These are phyloP conservation scores for Urophycis tenuis DNA, from an alignment of 2,797 vertebrate genomes.

Conservation along the genomic window DNA sequence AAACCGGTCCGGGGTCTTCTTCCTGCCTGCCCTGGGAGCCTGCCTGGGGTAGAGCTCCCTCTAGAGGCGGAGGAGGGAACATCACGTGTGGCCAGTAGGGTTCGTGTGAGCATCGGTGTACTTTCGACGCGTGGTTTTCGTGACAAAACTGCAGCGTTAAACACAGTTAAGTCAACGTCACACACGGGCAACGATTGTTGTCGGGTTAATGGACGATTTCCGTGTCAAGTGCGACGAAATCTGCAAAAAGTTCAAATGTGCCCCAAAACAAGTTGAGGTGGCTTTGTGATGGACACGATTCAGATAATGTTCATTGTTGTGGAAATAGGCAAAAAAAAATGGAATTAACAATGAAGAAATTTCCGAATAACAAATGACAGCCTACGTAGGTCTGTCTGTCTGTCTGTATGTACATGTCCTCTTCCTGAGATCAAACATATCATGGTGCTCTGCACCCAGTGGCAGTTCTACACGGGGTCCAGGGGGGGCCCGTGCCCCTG, in stretches of 20 bases:
- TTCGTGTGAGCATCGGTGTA: not conserved
- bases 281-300: too few relatives aligned
- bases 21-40: conserved; percentile 40
- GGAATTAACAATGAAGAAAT: not conserved
- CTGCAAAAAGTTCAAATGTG: too few relatives aligned
- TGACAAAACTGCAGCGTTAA: not conserved
- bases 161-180: not conserved
- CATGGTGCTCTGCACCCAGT: too few relatives aligned
- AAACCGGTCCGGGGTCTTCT: not conserved
- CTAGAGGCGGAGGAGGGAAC: conserved; percentile 57
- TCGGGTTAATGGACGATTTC: not conserved
- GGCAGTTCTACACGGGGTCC: too few relatives aligned
- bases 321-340: too few relatives aligned
- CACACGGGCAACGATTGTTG: not conserved
- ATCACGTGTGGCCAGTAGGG: conserved; percentile 26
- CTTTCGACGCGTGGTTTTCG: not conserved
- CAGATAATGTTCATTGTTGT: too few relatives aligned
- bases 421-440: not conserved
- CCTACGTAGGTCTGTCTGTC: not conserved
- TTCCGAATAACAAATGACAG: not conserved
- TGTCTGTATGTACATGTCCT: not conserved
- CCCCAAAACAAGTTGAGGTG: too few relatives aligned
- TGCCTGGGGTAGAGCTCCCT: conserved; percentile 55
- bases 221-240: not conserved
- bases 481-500: too few relatives aligned